These are phyloP conservation scores for Eupithecia subumbrata DNA, from an alignment of 2,888 invertebrate genomes.

Conservation along the genomic window DNA sequence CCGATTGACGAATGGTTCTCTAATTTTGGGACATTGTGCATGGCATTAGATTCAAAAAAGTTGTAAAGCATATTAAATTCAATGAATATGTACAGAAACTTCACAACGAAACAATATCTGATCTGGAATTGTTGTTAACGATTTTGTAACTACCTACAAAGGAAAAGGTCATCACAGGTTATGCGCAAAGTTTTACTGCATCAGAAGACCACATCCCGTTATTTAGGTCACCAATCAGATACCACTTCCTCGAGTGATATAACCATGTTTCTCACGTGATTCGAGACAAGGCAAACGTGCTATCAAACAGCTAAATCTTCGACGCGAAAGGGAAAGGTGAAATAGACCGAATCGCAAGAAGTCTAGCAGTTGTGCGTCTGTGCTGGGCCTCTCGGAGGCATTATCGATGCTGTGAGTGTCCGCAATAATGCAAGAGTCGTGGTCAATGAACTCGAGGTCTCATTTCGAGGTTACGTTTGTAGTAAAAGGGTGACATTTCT, in stretches of 20 bases:
- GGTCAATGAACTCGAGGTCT: slow-evolving; percentile 36
- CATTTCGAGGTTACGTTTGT: slow-evolving; percentile 38
- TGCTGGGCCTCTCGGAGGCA: slow-evolving; percentile 18
- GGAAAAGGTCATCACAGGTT: background rate
- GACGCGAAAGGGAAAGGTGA: slow-evolving; percentile 14
- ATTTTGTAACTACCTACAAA: background rate
- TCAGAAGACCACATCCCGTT: background rate
- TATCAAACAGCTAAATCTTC: slow-evolving; percentile 11
- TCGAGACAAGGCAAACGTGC: slow-evolving; percentile 20
- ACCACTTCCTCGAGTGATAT: slow-evolving; percentile 29
- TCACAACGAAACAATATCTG: background rate
- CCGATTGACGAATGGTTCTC: background rate
- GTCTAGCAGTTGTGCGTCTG: background rate
- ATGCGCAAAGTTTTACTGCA: background rate
- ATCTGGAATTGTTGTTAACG: background rate
- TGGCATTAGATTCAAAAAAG: background rate
- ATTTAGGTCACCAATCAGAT: slow-evolving; percentile 18
- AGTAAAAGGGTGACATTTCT: slow-evolving; percentile 42
- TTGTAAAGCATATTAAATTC: background rate
- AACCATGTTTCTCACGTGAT: slow-evolving; percentile 34
- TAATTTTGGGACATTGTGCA: background rate
- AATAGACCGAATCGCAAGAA: background rate
- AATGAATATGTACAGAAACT: background rate
- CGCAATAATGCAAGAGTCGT: slow-evolving; percentile 21
- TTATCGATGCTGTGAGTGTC: slow-evolving; percentile 33